phyloP scores from a whole-genome alignment of 2,113 vertebrate species.

The Oncorhynchus keta region DNA sequence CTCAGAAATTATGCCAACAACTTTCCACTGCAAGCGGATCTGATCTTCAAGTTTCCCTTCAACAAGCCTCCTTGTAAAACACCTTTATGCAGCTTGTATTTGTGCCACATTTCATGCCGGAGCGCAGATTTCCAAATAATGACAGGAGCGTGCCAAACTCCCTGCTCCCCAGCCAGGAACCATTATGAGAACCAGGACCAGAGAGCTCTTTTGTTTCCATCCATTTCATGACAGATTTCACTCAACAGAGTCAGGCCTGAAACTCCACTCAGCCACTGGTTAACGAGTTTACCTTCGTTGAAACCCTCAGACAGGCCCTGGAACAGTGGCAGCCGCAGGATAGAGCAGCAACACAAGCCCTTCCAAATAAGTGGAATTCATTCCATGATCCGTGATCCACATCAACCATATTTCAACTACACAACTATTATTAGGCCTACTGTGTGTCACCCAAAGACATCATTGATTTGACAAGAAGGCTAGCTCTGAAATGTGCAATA shows the following conservation, averaged over 20 bases:
- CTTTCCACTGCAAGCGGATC: constrained; percentile 53
- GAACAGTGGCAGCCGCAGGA: neutral
- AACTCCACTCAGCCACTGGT: constrained; percentile 13
- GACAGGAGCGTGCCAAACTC: constrained; percentile 49
- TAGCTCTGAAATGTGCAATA: no score
- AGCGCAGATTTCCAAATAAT: constrained; percentile 50
- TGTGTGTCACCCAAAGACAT: no score
- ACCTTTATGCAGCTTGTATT: constrained; percentile 50
- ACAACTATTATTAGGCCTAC: no score
- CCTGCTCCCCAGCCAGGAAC: constrained; percentile 35
- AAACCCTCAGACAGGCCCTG: neutral
- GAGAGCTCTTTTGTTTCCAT: constrained; percentile 46
- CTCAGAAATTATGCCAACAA: constrained; percentile 57
- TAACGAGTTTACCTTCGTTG: constrained; percentile 37
- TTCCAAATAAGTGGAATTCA: constrained; percentile 1
- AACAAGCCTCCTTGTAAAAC: constrained; percentile 57
- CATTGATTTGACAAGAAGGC: no score
- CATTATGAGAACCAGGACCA: constrained; percentile 43
- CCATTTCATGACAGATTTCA: constrained; percentile 43
- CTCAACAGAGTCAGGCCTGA: constrained; percentile 15
- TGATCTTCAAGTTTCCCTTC: constrained; percentile 41
- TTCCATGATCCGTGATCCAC: no score
- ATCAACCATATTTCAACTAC: constrained; percentile 1
- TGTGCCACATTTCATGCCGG: constrained; percentile 45
- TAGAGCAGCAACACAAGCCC: neutral